Evolutionary conservation across 2,113 vertebrate genomes (phyloP), one percentile per base, ranked within the genome.

Genomic region (Ramphastos sulfuratus): DNA sequence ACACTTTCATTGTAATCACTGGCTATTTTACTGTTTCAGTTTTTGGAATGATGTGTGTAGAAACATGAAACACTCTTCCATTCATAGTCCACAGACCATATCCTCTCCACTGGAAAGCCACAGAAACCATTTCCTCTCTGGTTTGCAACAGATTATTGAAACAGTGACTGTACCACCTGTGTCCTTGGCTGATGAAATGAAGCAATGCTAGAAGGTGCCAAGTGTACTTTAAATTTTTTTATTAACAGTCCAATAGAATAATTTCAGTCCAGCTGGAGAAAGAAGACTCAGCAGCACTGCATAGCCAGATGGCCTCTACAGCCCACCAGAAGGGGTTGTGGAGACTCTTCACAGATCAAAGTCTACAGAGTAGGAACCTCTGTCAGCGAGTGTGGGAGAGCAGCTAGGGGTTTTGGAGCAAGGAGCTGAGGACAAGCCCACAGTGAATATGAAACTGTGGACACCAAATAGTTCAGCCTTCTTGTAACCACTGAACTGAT

Each of bases 111-210:
- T 33, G n/a, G 52, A 44, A 44, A 74, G 56, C 33, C 87, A 77
- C 77, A 70, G 39, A 86, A 89, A 91, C 60, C 50, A 74, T 91
- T 89, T 94, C 61, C 65, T 84, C 59, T 74, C 67, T 66, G n/a
- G 79, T 89, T 93, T 89, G 59, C 79, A 82, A 33, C n/a, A 73
- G n/a, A 44, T 85, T 71, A 52, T 72, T 92, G 80, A 79, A 82
- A 82, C 48, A 82, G 70, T 37, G 81, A 76, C 85, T 76, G n/a
- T 10, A 79, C 63, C 79, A 93, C 87, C 71, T 85, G 79, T 85
- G 61, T 31, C 55, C 79, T 89, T 76, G 82, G 39, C 75, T 76
- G 27, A 46, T 79, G 71, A 79, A 69, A 85, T 3, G 2, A 75
- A 91, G 54, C 65, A 67, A 82, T 63, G 30, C 14, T 67, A 82